Base-by-base conservation (phyloP, 1,140 invertebrate genomes). In the Zaprionus gabonicus region DNA sequence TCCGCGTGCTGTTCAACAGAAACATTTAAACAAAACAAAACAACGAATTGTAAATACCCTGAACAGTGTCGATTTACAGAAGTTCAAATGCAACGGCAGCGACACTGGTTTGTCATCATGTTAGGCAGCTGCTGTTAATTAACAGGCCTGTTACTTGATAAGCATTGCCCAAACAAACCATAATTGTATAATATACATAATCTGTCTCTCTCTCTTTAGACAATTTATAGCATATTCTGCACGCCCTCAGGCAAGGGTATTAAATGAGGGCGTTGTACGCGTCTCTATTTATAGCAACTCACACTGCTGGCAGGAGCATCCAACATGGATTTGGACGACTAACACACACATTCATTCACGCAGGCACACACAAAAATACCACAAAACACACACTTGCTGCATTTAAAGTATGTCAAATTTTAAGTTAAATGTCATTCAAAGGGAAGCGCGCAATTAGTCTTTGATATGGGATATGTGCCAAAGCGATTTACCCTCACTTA, bases 341-440 rank as follows among this genome's bases (percentile, higher is more conserved):
- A 41, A 46, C 58, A 41, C 59, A 25, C 34, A 55, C 31, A 58
- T 7, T 9, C 7, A 31, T 9, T 31, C 28, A 31, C 7, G 28
- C 28, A 7, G 5, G 12, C 38, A 15, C 38, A 4, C 15, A n/a
- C 38, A n/a, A n/a, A 28, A 20, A 57, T 23, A 20, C 64, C 66
- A 36, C 66, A 59, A 28, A 68, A 62, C 67, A 75, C 64, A 56
- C 65, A 67, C 51, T 57, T 75, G 67, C 46, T n/a, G 36, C 38
- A 58, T 90, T 76, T 53, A 76, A 88, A 81, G 62, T 71, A 71
- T 88, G 85, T 88, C 85, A 88, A 73, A 88, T 78, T 82, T 88
- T 81, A 84, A 88, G 84, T 84, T 73, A 87, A 83, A 90, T 88
- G 85, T 90, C 84, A 88, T 76, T 88, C 71, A 90, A 90, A 75